phyloP scores from a whole-genome alignment of 2,113 vertebrate genomes.

The Phoenicopterus ruber region DNA sequence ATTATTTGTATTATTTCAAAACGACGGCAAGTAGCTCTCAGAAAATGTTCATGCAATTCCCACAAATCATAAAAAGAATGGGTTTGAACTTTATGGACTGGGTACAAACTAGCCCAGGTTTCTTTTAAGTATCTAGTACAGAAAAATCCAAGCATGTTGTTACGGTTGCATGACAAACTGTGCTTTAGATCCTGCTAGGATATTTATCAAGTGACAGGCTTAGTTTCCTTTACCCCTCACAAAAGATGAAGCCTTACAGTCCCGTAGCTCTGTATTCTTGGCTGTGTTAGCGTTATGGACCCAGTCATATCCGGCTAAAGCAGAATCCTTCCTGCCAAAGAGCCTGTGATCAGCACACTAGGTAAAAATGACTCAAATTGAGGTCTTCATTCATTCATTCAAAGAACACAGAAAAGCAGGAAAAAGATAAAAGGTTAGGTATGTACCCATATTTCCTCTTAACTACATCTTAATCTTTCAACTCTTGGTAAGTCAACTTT shows the following conservation, averaged over 20 bases:
- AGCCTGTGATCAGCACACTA: not conserved
- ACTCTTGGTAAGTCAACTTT: not conserved
- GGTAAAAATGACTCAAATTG: not conserved
- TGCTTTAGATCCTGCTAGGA: not conserved
- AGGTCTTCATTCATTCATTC: not conserved
- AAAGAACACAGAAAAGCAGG: not conserved
- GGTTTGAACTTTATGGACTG: not conserved
- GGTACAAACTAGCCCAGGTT: not conserved
- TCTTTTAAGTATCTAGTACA: not conserved
- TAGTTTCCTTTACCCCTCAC: not conserved
- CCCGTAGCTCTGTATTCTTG: not conserved
- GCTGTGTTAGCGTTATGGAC: not conserved
- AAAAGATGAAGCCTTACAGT: not conserved
- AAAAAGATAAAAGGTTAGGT: not conserved
- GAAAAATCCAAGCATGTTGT: not conserved
- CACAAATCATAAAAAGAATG: not conserved
- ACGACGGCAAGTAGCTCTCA: not conserved
- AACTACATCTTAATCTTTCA: not conserved
- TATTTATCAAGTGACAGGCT: not conserved
- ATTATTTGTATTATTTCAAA: not conserved
- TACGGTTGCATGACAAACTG: not conserved
- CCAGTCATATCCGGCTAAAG: not conserved
- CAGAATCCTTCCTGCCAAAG: not conserved
- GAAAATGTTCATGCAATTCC: not conserved
- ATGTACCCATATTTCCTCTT: not conserved